phyloP scores from a whole-genome alignment of 2,113 vertebrate species.

The Platycercus adscitus region DNA sequence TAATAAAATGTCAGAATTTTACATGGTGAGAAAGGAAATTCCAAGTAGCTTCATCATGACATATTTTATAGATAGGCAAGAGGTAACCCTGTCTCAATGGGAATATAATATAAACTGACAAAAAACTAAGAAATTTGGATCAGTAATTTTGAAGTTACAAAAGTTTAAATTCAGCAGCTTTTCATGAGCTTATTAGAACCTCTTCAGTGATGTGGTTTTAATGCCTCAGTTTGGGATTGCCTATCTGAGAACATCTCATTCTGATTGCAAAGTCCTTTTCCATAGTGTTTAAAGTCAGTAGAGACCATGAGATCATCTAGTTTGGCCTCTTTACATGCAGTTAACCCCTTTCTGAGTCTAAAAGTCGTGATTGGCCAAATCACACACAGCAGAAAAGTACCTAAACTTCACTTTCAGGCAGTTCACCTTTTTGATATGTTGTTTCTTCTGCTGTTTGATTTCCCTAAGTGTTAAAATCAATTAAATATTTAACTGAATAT shows the following conservation, averaged over 20 bases:
- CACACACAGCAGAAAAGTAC: background rate
- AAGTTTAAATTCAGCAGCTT: slow-evolving; percentile 50
- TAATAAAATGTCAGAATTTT: slow-evolving; percentile 37
- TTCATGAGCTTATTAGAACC: slow-evolving; percentile 17
- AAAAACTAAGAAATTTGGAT: slow-evolving; percentile 51
- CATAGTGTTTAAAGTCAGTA: slow-evolving; percentile 31
- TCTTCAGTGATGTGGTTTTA: slow-evolving; percentile 31
- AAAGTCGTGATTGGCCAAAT: background rate
- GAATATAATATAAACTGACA: slow-evolving; percentile 24
- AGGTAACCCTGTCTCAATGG: slow-evolving; percentile 36
- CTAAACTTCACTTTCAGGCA: background rate
- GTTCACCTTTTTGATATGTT: background rate
- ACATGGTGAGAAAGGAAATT: slow-evolving; percentile 28
- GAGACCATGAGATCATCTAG: slow-evolving; percentile 60
- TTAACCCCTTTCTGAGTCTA: slow-evolving; percentile 28
- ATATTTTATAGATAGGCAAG: slow-evolving; percentile 26
- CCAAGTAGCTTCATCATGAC: slow-evolving; percentile 36
- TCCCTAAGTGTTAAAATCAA: background rate
- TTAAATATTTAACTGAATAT: background rate
- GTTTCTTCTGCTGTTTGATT: background rate
- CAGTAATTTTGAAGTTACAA: slow-evolving; percentile 19
- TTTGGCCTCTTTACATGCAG: background rate
- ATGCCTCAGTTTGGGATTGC: slow-evolving; percentile 37
- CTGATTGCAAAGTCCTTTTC: slow-evolving; percentile 45
- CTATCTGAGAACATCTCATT: slow-evolving; percentile 55